Evolutionary conservation across 2,797 vertebrate genomes (phyloP).

Genomic region (Hypotaenidia philippensis): DNA sequence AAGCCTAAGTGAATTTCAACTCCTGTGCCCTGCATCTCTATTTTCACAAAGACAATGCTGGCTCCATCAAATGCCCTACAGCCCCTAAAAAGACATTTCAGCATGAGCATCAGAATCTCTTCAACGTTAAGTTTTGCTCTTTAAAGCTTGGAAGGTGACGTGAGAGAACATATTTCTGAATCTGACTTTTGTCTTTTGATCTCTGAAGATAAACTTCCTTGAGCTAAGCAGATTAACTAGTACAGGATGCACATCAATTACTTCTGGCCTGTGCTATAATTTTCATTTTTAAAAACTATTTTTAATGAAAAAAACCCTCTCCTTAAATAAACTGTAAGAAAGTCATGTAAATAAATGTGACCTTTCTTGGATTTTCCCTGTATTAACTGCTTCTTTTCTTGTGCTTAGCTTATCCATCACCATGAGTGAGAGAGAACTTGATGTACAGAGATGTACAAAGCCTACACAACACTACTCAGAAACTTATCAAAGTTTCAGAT

Average conservation of each 20-base stretch:
- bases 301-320: background rate
- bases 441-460: conserved; percentile 15
- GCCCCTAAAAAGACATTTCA: background rate
- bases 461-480: conserved; percentile 66
- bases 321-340: background rate
- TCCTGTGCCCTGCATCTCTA: background rate
- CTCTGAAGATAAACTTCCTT: conserved; percentile 38
- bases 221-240: background rate
- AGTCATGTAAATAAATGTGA: conserved; percentile 1
- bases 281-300: background rate
- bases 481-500: conserved; percentile 70
- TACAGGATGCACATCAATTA: background rate
- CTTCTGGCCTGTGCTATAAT: background rate
- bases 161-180: conserved; percentile 1
- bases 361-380: conserved; percentile 24
- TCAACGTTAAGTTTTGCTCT: background rate
- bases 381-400: background rate
- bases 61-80: background rate
- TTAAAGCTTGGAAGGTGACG: background rate
- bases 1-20: background rate
- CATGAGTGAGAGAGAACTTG: conserved; percentile 20
- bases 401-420: background rate
- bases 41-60: background rate
- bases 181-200: conserved; percentile 9
- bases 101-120: background rate